These are phyloP conservation scores for Haliaeetus leucogaster DNA, from an alignment of 2,113 vertebrate species.

Conservation along the genomic window DNA sequence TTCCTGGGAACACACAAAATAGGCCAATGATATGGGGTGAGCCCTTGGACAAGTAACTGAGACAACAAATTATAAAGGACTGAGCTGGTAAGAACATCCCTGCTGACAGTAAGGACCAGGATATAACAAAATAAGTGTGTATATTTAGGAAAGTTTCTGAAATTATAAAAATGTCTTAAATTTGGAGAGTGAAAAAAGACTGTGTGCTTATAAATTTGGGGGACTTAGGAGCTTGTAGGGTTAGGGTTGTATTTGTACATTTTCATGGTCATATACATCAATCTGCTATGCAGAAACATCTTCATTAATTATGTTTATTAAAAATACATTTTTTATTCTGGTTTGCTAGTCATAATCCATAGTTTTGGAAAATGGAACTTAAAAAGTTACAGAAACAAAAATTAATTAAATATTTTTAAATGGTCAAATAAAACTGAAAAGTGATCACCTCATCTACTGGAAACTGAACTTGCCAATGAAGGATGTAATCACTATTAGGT, in stretches of 20 bases:
- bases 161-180: neutral
- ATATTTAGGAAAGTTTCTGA: neutral
- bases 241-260: neutral
- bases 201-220: neutral
- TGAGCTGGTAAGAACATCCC: neutral
- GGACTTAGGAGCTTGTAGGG: neutral
- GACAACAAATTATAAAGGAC: neutral
- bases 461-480: neutral
- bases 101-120: neutral
- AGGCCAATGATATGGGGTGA: neutral
- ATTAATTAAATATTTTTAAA: neutral
- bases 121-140: neutral
- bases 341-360: neutral
- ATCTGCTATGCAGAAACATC: rapidly evolving
- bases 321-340: neutral
- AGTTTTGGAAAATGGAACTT: neutral
- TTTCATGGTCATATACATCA: neutral
- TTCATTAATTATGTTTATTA: neutral
- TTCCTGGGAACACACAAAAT: neutral
- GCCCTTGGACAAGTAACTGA: neutral
- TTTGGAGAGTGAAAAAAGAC: neutral
- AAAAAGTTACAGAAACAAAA: neutral
- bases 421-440: neutral
- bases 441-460: neutral
- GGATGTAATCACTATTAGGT: neutral